Evolutionary conservation across 1,140 invertebrate genomes (phyloP).

Genomic region (Cataglyphis hispanica): DNA sequence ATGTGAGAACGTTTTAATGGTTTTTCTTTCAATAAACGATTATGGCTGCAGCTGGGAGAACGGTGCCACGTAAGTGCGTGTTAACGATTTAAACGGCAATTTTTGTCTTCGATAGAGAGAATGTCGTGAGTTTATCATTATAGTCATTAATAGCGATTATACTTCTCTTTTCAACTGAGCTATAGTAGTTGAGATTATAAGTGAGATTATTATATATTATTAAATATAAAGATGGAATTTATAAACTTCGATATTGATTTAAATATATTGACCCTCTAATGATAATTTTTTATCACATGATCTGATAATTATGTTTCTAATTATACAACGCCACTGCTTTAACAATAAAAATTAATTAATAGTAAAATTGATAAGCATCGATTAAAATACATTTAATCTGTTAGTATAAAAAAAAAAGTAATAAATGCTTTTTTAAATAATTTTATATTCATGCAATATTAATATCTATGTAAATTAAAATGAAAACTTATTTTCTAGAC

Average conservation of each 20-base stretch:
- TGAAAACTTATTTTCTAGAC: neutral
- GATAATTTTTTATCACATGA: neutral
- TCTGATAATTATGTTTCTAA: neutral
- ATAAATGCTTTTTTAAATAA: neutral
- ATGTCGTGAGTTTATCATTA: conserved; percentile 30
- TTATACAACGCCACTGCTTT: neutral
- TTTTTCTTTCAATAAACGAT: conserved; percentile 40
- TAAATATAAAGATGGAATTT: neutral
- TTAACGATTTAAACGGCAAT: conserved; percentile 32
- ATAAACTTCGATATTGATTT: neutral
- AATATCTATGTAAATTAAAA: neutral
- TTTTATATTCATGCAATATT: too few relatives aligned
- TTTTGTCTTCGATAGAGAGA: neutral
- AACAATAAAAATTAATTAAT: neutral
- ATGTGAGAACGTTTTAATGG: conserved; percentile 2
- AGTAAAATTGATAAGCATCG: neutral
- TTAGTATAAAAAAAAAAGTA: neutral
- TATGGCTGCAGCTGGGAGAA: neutral
- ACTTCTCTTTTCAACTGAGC: neutral
- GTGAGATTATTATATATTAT: neutral
- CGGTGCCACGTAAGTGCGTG: conserved; percentile 5
- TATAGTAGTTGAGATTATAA: neutral
- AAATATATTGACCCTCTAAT: conserved; percentile 15
- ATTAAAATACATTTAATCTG: neutral
- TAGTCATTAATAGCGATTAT: conserved; percentile 25